Conservation (phyloP, 1,140 invertebrate species). For the Trichonephila clavipes region DNA sequence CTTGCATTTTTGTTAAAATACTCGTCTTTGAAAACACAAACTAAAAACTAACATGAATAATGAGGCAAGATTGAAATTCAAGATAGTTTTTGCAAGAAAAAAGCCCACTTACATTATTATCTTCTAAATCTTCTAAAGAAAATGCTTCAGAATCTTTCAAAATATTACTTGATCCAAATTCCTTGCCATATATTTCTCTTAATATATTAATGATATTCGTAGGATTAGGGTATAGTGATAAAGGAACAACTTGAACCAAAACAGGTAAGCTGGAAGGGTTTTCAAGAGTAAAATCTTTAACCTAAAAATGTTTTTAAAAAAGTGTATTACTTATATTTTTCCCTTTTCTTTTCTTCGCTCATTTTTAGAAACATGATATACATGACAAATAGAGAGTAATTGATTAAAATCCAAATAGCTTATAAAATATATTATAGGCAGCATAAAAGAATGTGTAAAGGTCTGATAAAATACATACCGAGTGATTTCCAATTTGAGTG, state of each 20-base stretch:
- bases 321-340: slow-evolving; percentile 13
- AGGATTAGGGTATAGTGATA: slow-evolving; percentile 83
- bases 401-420: background rate
- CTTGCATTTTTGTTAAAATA: too few species aligned
- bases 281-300: slow-evolving; percentile 83
- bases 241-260: slow-evolving; percentile 82
- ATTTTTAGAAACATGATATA: background rate
- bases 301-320: slow-evolving; percentile 78
- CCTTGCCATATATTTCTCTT: slow-evolving; percentile 78
- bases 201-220: slow-evolving; percentile 70
- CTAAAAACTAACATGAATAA: too few species aligned
- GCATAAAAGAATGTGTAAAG: background rate
- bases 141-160: slow-evolving; percentile 81
- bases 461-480: slow-evolving; percentile 81
- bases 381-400: background rate
- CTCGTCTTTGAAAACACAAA: too few species aligned
- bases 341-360: background rate
- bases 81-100: background rate
- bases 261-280: slow-evolving; percentile 83
- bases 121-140: slow-evolving; percentile 82
- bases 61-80: background rate
- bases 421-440: background rate
- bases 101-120: slow-evolving; percentile 79
- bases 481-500: slow-evolving; percentile 90
- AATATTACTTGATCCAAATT: slow-evolving; percentile 80